These are phyloP conservation scores for Caenorhabditis macrosperma DNA, from an alignment of 2,888 invertebrate species.

Conservation along the genomic window DNA sequence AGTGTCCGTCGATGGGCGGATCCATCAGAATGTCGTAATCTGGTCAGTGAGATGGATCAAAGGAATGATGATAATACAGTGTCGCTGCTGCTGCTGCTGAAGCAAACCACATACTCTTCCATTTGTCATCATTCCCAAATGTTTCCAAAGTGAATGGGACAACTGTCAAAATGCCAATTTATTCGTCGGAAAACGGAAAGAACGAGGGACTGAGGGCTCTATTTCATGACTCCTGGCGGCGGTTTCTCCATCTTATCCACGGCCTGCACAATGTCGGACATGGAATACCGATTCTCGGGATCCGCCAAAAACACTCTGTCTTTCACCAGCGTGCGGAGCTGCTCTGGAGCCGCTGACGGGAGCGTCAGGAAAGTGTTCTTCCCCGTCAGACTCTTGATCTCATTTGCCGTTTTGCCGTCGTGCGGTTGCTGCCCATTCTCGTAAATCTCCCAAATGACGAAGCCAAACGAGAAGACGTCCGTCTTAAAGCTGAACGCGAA, in stretches of 20 bases:
- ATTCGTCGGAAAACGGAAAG: background rate
- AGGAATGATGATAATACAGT: background rate
- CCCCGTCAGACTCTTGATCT: slow-evolving; percentile 38
- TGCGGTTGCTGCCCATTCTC: slow-evolving; percentile 53
- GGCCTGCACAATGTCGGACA: slow-evolving; percentile 37
- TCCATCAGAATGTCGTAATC: background rate
- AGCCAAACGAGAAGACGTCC: slow-evolving; percentile 61
- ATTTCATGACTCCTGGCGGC: slow-evolving; percentile 16
- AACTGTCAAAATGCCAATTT: background rate
- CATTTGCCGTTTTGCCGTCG: slow-evolving; percentile 42
- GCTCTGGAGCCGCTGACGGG: slow-evolving; percentile 23
- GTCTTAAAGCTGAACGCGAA: slow-evolving; percentile 51
- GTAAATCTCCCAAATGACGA: slow-evolving; percentile 61
- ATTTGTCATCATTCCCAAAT: background rate
- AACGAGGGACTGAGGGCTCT: too few species aligned
- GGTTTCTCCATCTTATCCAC: slow-evolving; percentile 42
- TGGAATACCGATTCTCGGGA: slow-evolving; percentile 56
- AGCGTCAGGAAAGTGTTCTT: slow-evolving; percentile 47
- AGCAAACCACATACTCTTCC: background rate
- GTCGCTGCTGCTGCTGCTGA: background rate
- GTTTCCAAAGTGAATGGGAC: too few species aligned
- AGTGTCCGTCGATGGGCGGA: background rate
- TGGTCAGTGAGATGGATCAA: background rate
- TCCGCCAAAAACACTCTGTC: slow-evolving; percentile 45
- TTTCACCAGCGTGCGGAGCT: slow-evolving; percentile 29